These are phyloP conservation scores for Bostrychus sinensis DNA, from an alignment of 2,113 vertebrate species.

Conservation along the genomic window DNA sequence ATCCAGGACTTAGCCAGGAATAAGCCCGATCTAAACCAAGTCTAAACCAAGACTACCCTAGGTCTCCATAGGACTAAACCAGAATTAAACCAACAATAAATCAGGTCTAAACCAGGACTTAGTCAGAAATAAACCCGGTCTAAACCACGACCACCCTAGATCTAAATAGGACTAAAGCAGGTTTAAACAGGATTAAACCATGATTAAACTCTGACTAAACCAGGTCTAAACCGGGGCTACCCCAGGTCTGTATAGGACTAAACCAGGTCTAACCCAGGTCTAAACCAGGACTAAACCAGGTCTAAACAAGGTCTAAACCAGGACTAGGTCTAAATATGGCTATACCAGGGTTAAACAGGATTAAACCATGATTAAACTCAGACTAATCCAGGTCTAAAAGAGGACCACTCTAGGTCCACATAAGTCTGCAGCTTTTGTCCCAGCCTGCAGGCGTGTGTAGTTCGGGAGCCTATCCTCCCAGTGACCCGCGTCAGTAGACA, in stretches of 20 bases:
- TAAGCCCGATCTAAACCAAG: neutral
- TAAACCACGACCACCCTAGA: too few relatives aligned
- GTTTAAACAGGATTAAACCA: too few relatives aligned
- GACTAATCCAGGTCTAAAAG: neutral
- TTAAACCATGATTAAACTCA: neutral
- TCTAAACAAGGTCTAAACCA: neutral
- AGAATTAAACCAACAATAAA: too few relatives aligned
- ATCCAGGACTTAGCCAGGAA: neutral
- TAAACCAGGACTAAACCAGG: neutral
- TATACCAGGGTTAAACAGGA: too few relatives aligned
- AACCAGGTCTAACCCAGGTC: neutral
- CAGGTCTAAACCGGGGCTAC: neutral
- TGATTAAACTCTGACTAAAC: too few relatives aligned
- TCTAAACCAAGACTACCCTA: neutral
- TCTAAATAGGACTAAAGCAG: too few relatives aligned
- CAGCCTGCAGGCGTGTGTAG: neutral
- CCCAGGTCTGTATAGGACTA: too few relatives aligned
- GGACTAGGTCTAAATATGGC: neutral
- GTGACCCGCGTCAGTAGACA: conserved; percentile 43
- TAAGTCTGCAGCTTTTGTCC: conserved; percentile 3
- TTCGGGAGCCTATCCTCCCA: conserved; percentile 18
- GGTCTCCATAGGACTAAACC: neutral
- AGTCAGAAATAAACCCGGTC: too few relatives aligned
- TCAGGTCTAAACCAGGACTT: too few relatives aligned
- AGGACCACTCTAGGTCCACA: neutral